Evolutionary conservation across 2,797 vertebrate species (phyloP), one percentile per base, ranked within the genome.

Genomic region (Ptychobarbus kaznakovi): DNA sequence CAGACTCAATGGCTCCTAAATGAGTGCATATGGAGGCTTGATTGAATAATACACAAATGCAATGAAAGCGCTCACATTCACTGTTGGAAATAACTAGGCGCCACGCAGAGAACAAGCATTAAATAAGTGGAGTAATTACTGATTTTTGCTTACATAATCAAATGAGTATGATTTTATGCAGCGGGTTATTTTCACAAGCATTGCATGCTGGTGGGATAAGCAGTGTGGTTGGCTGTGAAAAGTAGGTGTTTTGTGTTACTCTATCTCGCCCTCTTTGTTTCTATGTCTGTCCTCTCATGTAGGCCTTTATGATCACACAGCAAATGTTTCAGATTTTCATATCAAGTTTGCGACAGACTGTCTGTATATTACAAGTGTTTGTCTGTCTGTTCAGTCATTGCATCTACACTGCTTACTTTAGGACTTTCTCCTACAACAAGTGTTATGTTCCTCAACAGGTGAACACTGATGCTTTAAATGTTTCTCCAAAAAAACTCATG

Each of bases 81-180:
- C 49, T 51, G 58, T 75, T 35, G 44, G 32, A 75, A 83, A 65
- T 18, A 75, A 74, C 81, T 28, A 32, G 58, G 32, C n/a, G 72
- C 42, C 81, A 51, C 1, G 13, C 42, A 66, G 72, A 25, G 72
- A 66, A 75, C 9, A 15, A 65, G 44, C 44, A 28, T 83, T 83
- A 82, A 58, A 77, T 49, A 75, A 42, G 61, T 86, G 72, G 40
- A 22, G 65, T 86, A 70, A 70, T 70, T 76, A 58, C 25, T 2
- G 79, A 86, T 61, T 82, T 38, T 68, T 58, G 72, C 72, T 82
- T 86, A 49, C 42, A 61, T 65, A 82, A 73, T 86, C 85, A 79
- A 86, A 86, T 86, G 66, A 82, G 58, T 73, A 68, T 86, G 81
- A 83, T 81, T 83, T 82, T 83, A 83, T 78, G 46, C 75, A 53